phyloP scores from a whole-genome alignment of 2,113 vertebrate species.

The Corythoichthys intestinalis region DNA sequence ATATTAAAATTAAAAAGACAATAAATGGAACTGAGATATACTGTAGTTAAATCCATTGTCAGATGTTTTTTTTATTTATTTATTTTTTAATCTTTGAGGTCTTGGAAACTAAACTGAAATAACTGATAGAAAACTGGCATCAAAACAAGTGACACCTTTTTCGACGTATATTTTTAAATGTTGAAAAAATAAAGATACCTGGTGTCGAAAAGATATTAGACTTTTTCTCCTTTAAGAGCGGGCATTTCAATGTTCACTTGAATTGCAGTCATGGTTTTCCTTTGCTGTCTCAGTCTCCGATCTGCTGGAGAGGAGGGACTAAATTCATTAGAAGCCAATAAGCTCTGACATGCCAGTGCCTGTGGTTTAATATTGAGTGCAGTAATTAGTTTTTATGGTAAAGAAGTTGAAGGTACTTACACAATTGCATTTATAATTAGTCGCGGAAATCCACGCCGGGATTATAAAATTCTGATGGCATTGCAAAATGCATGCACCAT shows the following conservation, averaged over 20 bases:
- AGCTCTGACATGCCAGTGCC: constrained; percentile 20
- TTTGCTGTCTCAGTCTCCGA: constrained; percentile 6
- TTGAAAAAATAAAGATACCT: neutral
- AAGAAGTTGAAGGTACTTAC: constrained; percentile 1
- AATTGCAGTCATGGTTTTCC: neutral
- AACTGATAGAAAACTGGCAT: neutral
- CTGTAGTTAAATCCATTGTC: neutral
- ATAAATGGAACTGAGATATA: neutral
- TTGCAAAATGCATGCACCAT: constrained; percentile 22
- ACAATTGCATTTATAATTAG: neutral
- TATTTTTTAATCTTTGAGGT: neutral
- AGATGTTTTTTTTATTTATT: neutral
- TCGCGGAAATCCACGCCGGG: constrained; percentile 3
- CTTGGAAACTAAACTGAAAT: neutral
- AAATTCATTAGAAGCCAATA: constrained; percentile 38
- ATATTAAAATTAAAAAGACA: neutral
- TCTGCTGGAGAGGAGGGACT: neutral
- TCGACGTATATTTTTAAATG: too few relatives aligned
- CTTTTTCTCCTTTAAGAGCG: too few relatives aligned
- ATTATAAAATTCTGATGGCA: constrained; percentile 38
- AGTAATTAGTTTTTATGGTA: constrained; percentile 22
- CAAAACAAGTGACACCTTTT: neutral
- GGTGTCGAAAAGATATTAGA: neutral
- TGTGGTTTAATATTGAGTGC: constrained; percentile 34
- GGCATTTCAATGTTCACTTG: too few relatives aligned